phyloP scores from a whole-genome alignment of 1,140 invertebrate genomes.

The Camponotus pennsylvanicus region DNA sequence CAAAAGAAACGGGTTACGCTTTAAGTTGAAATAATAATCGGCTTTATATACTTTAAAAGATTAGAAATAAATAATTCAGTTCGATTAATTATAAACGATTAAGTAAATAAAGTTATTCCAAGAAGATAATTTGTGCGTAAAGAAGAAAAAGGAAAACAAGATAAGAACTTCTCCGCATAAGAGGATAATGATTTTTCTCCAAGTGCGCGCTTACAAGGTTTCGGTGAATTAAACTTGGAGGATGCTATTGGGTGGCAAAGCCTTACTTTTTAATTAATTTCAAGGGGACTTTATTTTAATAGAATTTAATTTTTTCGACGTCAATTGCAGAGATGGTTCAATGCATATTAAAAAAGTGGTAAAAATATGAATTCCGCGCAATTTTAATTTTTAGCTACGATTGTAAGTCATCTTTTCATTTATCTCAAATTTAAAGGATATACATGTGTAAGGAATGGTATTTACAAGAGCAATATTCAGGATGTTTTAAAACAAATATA shows the following conservation, averaged over 20 bases:
- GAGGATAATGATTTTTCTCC: conserved; percentile 42
- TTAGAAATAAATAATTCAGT: background rate
- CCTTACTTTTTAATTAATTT: conserved; percentile 52
- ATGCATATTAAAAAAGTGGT: conserved; percentile 26
- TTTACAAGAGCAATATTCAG: background rate
- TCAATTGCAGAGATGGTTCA: conserved; percentile 25
- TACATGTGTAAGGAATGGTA: background rate
- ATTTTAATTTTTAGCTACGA: background rate
- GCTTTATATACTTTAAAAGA: background rate
- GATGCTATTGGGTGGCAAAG: conserved; percentile 29
- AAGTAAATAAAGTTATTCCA: background rate
- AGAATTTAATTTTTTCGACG: conserved; percentile 44
- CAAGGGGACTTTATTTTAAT: background rate
- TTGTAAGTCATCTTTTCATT: background rate
- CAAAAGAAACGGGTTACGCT: background rate
- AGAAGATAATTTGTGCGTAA: conserved; percentile 27
- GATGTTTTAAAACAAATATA: background rate
- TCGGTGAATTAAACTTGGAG: conserved; percentile 37
- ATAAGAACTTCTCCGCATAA: conserved; percentile 45
- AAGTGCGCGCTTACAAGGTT: conserved; percentile 35
- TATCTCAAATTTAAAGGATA: background rate
- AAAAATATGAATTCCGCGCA: conserved; percentile 17
- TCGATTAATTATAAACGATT: too few relatives aligned
- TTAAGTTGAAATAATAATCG: background rate
- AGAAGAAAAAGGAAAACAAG: background rate